phyloP scores from a whole-genome alignment of 2,888 invertebrate genomes.

The Apotomis betuletana region DNA sequence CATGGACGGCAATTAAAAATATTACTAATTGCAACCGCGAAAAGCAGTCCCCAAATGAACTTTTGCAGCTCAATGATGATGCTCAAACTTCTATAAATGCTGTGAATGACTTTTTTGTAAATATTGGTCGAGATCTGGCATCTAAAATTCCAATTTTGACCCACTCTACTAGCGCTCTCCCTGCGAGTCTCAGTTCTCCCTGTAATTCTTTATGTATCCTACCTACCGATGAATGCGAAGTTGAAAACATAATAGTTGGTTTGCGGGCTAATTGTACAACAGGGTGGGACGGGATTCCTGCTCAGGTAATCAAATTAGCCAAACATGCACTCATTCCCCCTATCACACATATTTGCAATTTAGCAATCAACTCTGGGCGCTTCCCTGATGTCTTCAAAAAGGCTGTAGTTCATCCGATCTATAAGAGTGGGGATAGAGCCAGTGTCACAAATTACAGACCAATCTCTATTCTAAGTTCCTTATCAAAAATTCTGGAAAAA shows the following conservation, averaged over 20 bases:
- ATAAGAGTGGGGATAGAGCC: too few species aligned
- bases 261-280: not conserved
- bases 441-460: too few species aligned
- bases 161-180: too few species aligned
- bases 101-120: slow-evolving; percentile 5
- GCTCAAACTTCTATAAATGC: not conserved
- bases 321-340: not conserved
- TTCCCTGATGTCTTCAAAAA: too few species aligned
- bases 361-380: slow-evolving; percentile 3
- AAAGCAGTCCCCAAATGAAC: not conserved
- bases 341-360: slow-evolving; percentile 14
- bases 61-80: not conserved
- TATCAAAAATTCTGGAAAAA: too few species aligned
- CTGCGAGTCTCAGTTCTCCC: not conserved
- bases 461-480: too few species aligned
- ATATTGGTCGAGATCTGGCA: slow-evolving; percentile 6
- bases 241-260: not conserved
- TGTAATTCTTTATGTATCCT: not conserved
- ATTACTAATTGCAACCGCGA: not conserved
- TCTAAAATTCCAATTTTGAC: not conserved
- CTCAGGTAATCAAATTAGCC: slow-evolving; percentile 3
- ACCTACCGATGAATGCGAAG: not conserved
- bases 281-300: slow-evolving; percentile 16
- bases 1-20: slow-evolving; percentile 15
- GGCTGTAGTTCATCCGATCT: too few species aligned